Conservation (phyloP, 2,797 vertebrate genomes). For the Steatocranus sp. region DNA sequence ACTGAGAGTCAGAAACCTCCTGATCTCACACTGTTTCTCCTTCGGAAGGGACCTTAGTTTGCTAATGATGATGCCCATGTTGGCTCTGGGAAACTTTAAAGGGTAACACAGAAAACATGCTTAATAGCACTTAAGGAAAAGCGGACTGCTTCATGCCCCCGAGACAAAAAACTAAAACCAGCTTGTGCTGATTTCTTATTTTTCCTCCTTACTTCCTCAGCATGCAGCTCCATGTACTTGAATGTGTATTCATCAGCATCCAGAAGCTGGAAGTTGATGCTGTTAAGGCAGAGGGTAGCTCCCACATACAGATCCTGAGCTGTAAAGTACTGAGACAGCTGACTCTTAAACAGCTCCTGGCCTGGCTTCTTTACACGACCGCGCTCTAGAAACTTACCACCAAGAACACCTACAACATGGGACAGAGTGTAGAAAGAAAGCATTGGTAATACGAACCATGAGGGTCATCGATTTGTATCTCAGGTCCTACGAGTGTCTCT, state of each 20-base stretch:
- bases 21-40: constrained; percentile 76
- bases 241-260: constrained; percentile 88
- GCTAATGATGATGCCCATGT: constrained; percentile 72
- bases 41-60: constrained; percentile 77
- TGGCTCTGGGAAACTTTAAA: constrained; percentile 81
- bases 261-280: constrained; percentile 77
- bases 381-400: constrained; percentile 86
- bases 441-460: not conserved
- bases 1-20: constrained; percentile 69
- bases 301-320: constrained; percentile 85
- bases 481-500: not conserved
- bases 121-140: not conserved
- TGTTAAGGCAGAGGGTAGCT: constrained; percentile 79
- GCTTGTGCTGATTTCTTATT: not conserved
- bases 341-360: constrained; percentile 85
- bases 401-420: constrained; percentile 73
- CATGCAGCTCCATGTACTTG: constrained; percentile 87
- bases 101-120: not conserved
- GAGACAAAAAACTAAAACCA: not conserved
- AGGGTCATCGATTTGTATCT: constrained; percentile 8
- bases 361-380: constrained; percentile 83
- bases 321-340: constrained; percentile 79
- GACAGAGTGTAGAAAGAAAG: not conserved
- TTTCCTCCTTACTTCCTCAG: constrained; percentile 76
- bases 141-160: not conserved